These are phyloP conservation scores for Hybognathus amarus DNA, from an alignment of 2,797 vertebrate genomes.

Conservation along the genomic window DNA sequence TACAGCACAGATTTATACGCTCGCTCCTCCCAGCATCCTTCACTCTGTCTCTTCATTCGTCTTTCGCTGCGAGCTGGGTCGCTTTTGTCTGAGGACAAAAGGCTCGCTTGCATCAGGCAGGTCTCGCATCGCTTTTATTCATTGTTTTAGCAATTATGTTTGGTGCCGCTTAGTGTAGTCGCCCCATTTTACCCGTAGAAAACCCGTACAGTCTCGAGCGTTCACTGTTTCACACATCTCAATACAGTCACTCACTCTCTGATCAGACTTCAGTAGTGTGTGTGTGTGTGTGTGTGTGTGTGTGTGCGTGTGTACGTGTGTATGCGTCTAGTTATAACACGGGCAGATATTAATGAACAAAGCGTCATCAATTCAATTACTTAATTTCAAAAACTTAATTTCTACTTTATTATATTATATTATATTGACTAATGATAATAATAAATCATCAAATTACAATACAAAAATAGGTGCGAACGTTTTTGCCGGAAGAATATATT, in stretches of 20 bases:
- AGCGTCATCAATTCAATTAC: no score
- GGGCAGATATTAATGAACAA: background rate
- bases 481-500: no score
- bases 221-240: background rate
- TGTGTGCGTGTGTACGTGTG: background rate
- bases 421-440: background rate
- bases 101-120: slow-evolving; percentile 67
- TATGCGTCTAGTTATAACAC: no score
- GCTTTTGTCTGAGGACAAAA: slow-evolving; percentile 69
- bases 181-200: background rate
- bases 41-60: slow-evolving; percentile 30
- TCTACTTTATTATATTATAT: background rate
- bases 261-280: background rate
- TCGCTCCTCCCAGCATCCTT: slow-evolving; percentile 40
- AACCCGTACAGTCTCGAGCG: background rate
- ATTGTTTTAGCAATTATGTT: background rate
- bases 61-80: slow-evolving; percentile 61
- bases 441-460: no score
- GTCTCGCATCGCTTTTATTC: slow-evolving; percentile 19
- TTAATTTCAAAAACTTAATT: no score
- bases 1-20: slow-evolving; percentile 45
- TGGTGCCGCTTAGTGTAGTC: background rate
- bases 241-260: background rate
- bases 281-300: background rate
- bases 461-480: background rate